A percentile compares a stretch with the other conserved stretches of the same genome.
These are phyloP conservation scores for Sinopyrophorus schimmeli DNA, from an alignment of 2,888 invertebrate genomes.

Conservation along the genomic window DNA sequence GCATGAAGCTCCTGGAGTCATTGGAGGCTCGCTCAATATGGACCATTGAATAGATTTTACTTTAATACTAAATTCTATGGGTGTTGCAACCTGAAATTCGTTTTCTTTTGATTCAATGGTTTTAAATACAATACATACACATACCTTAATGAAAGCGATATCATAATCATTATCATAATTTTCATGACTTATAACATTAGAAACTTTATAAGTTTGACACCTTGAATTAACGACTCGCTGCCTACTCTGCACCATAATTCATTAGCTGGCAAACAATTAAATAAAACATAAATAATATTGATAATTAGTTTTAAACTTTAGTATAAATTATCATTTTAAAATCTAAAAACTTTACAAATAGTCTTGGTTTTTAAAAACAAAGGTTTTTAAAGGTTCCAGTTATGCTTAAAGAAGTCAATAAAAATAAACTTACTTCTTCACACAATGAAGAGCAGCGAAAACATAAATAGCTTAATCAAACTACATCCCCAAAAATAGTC, in stretches of 20 bases:
- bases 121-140: not conserved
- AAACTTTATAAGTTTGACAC: conserved; percentile 1
- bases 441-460: conserved; percentile 9
- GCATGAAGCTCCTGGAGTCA: not conserved
- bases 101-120: not conserved
- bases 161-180: conserved; percentile 4
- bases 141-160: conserved; percentile 10
- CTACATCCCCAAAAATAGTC: conserved; percentile 8
- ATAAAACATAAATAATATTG: conserved; percentile 4
- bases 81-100: not conserved
- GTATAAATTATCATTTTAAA: too few species aligned
- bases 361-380: too few species aligned
- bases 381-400: too few species aligned
- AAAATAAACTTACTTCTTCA: conserved; percentile 4
- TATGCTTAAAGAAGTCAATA: conserved; percentile 1
- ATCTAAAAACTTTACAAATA: too few species aligned
- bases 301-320: too few species aligned
- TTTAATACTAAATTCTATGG: not conserved
- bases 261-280: not conserved
- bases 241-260: conserved; percentile 12
- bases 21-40: not conserved
- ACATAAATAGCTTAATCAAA: conserved; percentile 5
- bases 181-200: not conserved
- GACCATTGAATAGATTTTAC: conserved; percentile 5
- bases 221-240: conserved; percentile 5